Percentiles rank a stretch among this genome's conserved stretches.
These are phyloP conservation scores for Matsumurasca onukii DNA, from an alignment of 1,140 invertebrate species.

Conservation along the genomic window DNA sequence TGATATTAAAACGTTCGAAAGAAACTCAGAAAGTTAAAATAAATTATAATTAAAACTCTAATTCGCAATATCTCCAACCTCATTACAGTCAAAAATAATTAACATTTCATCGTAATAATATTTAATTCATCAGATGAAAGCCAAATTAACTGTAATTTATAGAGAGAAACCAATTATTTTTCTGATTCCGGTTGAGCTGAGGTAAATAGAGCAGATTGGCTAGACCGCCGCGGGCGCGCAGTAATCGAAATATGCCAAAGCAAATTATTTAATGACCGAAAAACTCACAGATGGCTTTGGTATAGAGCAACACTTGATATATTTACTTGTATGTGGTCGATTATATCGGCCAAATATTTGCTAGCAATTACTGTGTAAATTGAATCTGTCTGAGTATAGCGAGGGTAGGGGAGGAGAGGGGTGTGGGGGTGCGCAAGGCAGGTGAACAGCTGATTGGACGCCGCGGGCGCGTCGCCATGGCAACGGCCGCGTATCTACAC, in stretches of 20 bases:
- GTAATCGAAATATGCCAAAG: constrained; percentile 16
- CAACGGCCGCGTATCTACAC: constrained; percentile 1
- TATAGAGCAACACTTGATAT: background rate
- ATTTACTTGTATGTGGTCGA: background rate
- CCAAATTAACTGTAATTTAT: background rate
- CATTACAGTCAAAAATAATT: too few species aligned
- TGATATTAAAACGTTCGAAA: too few species aligned
- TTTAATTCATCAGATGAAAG: constrained; percentile 18
- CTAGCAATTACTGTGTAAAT: constrained; percentile 18
- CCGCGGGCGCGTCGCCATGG: constrained; percentile 10
- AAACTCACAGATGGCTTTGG: constrained; percentile 9
- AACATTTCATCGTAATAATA: constrained; percentile 14
- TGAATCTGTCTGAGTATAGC: too few species aligned
- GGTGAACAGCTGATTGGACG: constrained; percentile 4
- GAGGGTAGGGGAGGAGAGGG: too few species aligned
- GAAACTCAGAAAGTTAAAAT: too few species aligned
- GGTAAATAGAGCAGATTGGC: constrained; percentile 1
- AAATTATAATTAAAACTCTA: too few species aligned
- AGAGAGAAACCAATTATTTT: constrained; percentile 22
- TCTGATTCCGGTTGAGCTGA: background rate
- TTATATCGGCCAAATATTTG: constrained; percentile 16
- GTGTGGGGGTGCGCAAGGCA: background rate
- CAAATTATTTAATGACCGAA: constrained; percentile 25
- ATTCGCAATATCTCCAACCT: too few species aligned
- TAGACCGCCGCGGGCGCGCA: background rate